Evolutionary conservation across 2,888 invertebrate genomes (phyloP), one percentile per base, ranked within the genome.

Genomic region (Stenodema calcarata): DNA sequence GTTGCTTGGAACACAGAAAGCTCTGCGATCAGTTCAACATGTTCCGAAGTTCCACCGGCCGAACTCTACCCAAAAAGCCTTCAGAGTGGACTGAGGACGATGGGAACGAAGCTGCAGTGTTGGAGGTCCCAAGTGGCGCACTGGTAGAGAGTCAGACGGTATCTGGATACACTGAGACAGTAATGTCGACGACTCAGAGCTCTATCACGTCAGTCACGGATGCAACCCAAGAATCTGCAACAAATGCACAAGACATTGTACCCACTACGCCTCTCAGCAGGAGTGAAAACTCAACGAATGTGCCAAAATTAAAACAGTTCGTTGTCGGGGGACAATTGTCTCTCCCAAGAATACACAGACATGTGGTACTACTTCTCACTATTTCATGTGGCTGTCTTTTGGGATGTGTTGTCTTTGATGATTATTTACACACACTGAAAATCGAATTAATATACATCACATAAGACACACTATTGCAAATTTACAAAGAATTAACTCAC

Each of bases 281-380:
- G 62, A 23, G 9, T 62, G 23, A 23, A 23, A 27, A 62, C 62
- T 23, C 23, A 4, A 62, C 62, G n/a, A 4, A 18, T 62, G 23
- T 47, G 2, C 23, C 23, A 62, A 62, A 27, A n/a, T 0, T 2
- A 23, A 2, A 18, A 23, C 62, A 62, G 62, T 62, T 23, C 62
- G 54, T 80, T 9, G 62, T 69, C 23, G 82, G 82, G 2, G 82
- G 82, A 6, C 62, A 69, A 6, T 69, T 23, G 35, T 82, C 82
- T 2, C 69, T 69, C 41, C 82, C 82, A n/a, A 62, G 82, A 7
- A 69, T 28, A 14, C 82, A 82, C 14, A 62, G 42, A 41, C 82
- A 82, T 18, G 35, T 69, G 82, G 82, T 82, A 82, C 9, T 27
- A 76, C 28, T 18, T 12, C 6, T n/a, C 28, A 28, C n/a, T 47